A percentile compares a stretch with the other conserved stretches of the same genome.
Conservation (phyloP, 2,797 vertebrate species). For the Acanthiza pusilla region DNA sequence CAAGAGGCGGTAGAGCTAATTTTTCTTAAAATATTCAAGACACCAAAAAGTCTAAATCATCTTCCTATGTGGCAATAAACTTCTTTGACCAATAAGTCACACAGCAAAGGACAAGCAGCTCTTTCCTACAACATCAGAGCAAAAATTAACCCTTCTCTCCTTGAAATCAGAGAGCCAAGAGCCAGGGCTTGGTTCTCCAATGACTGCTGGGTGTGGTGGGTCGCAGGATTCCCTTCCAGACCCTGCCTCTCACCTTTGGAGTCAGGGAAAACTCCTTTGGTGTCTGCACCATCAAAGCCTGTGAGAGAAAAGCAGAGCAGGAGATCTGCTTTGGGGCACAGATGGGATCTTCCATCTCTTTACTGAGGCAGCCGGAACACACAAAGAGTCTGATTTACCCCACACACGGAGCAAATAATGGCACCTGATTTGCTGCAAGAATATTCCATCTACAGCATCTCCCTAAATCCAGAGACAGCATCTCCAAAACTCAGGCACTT, state of each 20-base stretch:
- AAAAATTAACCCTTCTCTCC: not conserved
- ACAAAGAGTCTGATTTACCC: not conserved
- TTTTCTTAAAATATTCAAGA: not conserved
- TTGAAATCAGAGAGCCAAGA: not conserved
- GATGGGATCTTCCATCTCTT: not conserved
- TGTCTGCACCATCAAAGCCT: not conserved
- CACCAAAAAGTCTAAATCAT: not conserved
- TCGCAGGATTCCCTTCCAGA: not conserved
- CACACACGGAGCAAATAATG: not conserved
- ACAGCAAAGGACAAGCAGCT: not conserved
- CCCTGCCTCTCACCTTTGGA: not conserved
- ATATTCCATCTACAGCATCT: not conserved
- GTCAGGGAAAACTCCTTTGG: not conserved
- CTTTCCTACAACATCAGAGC: not conserved
- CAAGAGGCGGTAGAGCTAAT: not conserved
- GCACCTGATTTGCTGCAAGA: not conserved
- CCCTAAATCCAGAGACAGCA: not conserved
- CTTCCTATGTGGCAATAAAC: not conserved
- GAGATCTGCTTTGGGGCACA: not conserved
- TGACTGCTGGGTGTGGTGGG: not conserved
- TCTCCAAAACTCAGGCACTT: not conserved
- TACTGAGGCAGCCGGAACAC: not conserved
- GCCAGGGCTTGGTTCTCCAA: not conserved
- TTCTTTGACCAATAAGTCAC: not conserved
- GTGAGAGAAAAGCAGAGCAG: not conserved